Evolutionary conservation across 1,140 invertebrate genomes (phyloP).

Genomic region (Goniozus legneri): DNA sequence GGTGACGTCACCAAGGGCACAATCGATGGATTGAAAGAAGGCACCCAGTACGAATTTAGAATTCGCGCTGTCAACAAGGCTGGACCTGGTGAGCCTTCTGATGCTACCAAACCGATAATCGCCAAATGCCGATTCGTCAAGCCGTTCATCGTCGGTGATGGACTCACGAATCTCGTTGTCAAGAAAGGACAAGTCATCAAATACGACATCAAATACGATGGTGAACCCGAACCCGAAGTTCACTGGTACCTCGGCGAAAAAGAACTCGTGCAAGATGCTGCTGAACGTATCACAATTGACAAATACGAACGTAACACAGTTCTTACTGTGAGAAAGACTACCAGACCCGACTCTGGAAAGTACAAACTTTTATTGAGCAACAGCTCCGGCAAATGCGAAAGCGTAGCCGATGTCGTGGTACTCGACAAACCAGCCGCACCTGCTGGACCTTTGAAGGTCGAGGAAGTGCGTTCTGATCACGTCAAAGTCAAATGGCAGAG

Average conservation of each 20-base stretch:
- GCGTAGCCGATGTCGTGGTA: constrained; percentile 81
- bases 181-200: constrained; percentile 92
- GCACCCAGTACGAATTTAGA: constrained; percentile 93
- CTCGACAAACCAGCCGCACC: constrained; percentile 85
- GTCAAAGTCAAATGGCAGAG: constrained; percentile 94
- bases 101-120: constrained; percentile 91
- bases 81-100: constrained; percentile 90
- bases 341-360: constrained; percentile 84
- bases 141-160: constrained; percentile 87
- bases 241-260: constrained; percentile 76
- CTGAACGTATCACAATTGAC: constrained; percentile 77
- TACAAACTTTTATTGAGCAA: constrained; percentile 84
- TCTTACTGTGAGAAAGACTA: constrained; percentile 81
- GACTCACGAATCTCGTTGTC: constrained; percentile 79
- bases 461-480: constrained; percentile 85
- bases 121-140: constrained; percentile 95
- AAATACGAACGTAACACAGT: constrained; percentile 89
- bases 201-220: constrained; percentile 91
- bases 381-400: constrained; percentile 79
- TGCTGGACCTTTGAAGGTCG: constrained; percentile 78
- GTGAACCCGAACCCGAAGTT: constrained; percentile 90
- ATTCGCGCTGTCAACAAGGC: constrained; percentile 94
- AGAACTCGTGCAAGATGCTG: constrained; percentile 66
- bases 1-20: constrained; percentile 74
- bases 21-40: constrained; percentile 89